phyloP scores from a whole-genome alignment of 1,140 invertebrate genomes.

The Bicyclus anynana region DNA sequence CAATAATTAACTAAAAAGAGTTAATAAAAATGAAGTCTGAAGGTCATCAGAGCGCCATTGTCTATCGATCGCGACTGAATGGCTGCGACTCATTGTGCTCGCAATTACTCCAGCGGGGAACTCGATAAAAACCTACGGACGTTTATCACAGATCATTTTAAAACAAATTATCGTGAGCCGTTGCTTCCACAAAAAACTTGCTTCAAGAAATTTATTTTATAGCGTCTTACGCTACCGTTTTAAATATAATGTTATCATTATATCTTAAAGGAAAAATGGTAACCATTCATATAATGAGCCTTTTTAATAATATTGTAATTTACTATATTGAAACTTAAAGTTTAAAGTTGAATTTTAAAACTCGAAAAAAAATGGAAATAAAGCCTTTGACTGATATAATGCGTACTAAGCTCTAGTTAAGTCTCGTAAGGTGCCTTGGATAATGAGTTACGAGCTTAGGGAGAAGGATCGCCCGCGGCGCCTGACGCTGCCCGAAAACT shows the following conservation, averaged over 20 bases:
- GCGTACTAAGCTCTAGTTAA: conserved; percentile 49
- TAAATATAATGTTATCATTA: conserved; percentile 23
- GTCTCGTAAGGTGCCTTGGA: conserved; percentile 61
- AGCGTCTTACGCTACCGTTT: conserved; percentile 16
- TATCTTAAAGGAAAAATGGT: conserved; percentile 7
- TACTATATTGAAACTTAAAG: not conserved
- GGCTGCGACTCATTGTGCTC: conserved; percentile 21
- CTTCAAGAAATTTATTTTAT: conserved; percentile 21
- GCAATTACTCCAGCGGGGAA: conserved; percentile 30
- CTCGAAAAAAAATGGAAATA: conserved; percentile 7
- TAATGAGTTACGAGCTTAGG: conserved; percentile 61
- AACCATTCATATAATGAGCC: conserved; percentile 9
- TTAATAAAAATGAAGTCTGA: conserved; percentile 16
- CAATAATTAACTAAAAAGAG: conserved; percentile 13
- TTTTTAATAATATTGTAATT: conserved; percentile 8
- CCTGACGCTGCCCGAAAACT: conserved; percentile 37
- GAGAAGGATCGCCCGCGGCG: conserved; percentile 59
- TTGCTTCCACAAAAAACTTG: conserved; percentile 29
- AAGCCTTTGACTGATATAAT: conserved; percentile 52
- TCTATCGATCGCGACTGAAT: conserved; percentile 20
- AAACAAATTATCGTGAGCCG: conserved; percentile 48
- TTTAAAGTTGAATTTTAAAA: no score
- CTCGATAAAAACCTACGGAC: conserved; percentile 37
- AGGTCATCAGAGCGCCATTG: conserved; percentile 16
- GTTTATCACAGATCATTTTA: conserved; percentile 54